Conservation (phyloP, 64 coral and sea anemone species). For the Actinia tenebrosa region DNA sequence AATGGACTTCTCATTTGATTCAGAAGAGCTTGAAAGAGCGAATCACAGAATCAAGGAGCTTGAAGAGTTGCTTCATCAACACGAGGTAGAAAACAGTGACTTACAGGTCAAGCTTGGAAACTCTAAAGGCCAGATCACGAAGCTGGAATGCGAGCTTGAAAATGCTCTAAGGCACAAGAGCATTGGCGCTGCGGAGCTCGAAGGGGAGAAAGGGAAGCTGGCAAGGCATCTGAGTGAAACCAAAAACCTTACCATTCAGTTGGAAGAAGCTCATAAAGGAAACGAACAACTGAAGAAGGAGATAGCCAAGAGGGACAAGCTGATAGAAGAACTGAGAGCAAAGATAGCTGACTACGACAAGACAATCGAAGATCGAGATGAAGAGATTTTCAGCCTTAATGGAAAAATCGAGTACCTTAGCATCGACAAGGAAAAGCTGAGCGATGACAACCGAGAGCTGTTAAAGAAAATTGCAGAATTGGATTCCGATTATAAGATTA, state of each 20-base stretch:
- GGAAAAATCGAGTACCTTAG: slow-evolving; percentile 18
- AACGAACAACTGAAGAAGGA: slow-evolving; percentile 41
- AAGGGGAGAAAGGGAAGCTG: slow-evolving; percentile 37
- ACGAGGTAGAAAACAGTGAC: not conserved
- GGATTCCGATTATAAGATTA: slow-evolving; percentile 36
- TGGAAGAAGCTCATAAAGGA: slow-evolving; percentile 23
- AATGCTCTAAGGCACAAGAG: slow-evolving; percentile 31
- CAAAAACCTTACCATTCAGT: slow-evolving; percentile 14
- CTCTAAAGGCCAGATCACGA: slow-evolving; percentile 23
- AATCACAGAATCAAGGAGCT: slow-evolving; percentile 31
- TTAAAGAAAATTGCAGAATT: slow-evolving; percentile 27
- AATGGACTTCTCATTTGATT: slow-evolving; percentile 13
- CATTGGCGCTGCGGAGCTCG: slow-evolving; percentile 34
- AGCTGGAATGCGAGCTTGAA: slow-evolving; percentile 42
- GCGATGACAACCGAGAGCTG: slow-evolving; percentile 6
- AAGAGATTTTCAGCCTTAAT: slow-evolving; percentile 11
- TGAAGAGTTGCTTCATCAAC: slow-evolving; percentile 18
- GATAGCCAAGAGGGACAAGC: slow-evolving; percentile 31
- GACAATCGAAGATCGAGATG: slow-evolving; percentile 7
- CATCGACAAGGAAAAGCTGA: slow-evolving; percentile 15
- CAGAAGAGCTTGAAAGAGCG: slow-evolving; percentile 16
- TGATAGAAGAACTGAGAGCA: slow-evolving; percentile 35
- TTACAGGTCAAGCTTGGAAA: not conserved
- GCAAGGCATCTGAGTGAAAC: slow-evolving; percentile 18
- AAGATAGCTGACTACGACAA: slow-evolving; percentile 11